A percentile compares a stretch with the other conserved stretches of the same genome.
These are phyloP conservation scores for Oscheius sp. DNA, from an alignment of 2,888 invertebrate species.

Conservation along the genomic window DNA sequence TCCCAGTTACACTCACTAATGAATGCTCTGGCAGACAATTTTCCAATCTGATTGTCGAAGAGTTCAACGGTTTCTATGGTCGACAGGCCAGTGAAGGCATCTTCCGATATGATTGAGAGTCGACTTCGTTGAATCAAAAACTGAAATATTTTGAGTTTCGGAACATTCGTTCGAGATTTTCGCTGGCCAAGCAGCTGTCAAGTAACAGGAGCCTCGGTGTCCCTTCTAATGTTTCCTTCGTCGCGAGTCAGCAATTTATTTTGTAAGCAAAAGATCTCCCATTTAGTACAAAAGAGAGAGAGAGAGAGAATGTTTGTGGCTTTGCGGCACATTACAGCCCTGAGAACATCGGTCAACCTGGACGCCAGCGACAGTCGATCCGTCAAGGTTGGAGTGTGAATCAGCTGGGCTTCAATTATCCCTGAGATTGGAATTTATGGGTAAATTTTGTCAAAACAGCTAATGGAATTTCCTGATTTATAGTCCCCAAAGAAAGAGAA, in stretches of 20 bases:
- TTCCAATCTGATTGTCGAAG: constrained; percentile 48
- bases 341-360: constrained; percentile 27
- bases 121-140: constrained; percentile 47
- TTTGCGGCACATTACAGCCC: constrained; percentile 18
- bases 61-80: constrained; percentile 54
- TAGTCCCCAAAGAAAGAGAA: neutral
- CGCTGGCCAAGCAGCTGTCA: constrained; percentile 11
- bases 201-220: constrained; percentile 2
- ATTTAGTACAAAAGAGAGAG: neutral
- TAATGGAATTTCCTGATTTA: neutral
- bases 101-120: constrained; percentile 42
- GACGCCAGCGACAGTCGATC: constrained; percentile 16
- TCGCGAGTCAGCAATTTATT: neutral
- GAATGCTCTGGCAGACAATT: constrained; percentile 48
- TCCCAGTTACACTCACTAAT: constrained; percentile 23
- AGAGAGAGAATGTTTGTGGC: neutral
- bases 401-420: neutral
- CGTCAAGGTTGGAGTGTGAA: neutral
- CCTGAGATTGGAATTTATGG: neutral
- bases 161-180: neutral
- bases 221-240: constrained; percentile 6
- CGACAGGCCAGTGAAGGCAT: constrained; percentile 47
- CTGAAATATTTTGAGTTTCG: constrained; percentile 33
- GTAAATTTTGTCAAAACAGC: neutral
- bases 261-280: neutral